Percentiles rank a stretch among this genome's conserved stretches.
phyloP scores from a whole-genome alignment of 2,797 vertebrate genomes.

The Typhlichthys subterraneus region DNA sequence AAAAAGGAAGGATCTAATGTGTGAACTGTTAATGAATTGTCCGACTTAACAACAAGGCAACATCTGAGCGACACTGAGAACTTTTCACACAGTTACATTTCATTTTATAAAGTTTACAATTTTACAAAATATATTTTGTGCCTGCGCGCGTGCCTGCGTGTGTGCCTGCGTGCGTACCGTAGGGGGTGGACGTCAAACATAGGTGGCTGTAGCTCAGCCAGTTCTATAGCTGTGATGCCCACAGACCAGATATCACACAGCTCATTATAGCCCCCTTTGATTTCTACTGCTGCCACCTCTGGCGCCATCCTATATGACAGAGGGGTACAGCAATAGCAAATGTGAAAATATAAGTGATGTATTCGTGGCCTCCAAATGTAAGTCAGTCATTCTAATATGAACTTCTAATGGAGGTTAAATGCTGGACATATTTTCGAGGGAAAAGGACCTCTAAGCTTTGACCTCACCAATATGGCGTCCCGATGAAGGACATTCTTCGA shows the following conservation, averaged over 20 bases:
- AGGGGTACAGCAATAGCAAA: slow-evolving; percentile 5
- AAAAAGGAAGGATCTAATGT: background rate
- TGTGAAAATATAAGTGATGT: background rate
- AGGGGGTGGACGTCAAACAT: slow-evolving; percentile 89
- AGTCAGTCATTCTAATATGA: too few species aligned
- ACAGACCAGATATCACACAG: slow-evolving; percentile 92
- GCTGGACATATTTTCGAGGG: background rate
- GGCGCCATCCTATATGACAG: slow-evolving; percentile 87
- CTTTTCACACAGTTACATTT: background rate
- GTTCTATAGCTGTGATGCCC: slow-evolving; percentile 90
- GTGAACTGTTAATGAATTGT: background rate
- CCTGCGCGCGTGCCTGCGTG: slow-evolving; percentile 1
- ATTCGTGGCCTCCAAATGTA: too few species aligned
- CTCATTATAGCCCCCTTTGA: slow-evolving; percentile 91
- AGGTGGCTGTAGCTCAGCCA: slow-evolving; percentile 87
- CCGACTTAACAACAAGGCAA: background rate
- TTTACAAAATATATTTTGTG: slow-evolving; percentile 1
- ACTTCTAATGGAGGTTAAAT: too few species aligned
- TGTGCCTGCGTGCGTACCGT: slow-evolving; percentile 66
- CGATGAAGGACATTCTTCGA: slow-evolving; percentile 90
- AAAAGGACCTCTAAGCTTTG: background rate
- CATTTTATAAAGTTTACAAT: background rate
- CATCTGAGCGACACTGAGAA: too few species aligned
- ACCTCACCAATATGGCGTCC: slow-evolving; percentile 91
- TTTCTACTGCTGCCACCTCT: slow-evolving; percentile 90